Conservation (phyloP, 1,140 invertebrate species). For the Batillaria attramentaria region DNA sequence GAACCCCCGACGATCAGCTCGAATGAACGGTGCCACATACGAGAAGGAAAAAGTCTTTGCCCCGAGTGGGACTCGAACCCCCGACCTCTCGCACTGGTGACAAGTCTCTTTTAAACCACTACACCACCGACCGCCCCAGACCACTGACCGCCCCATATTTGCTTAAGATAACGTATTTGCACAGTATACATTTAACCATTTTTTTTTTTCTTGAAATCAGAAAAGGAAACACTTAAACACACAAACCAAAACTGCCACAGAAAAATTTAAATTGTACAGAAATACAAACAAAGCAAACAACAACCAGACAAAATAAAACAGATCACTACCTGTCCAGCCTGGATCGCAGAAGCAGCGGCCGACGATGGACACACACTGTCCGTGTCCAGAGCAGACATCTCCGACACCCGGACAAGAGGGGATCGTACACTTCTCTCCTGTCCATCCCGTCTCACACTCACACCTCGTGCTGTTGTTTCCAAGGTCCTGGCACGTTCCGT, state of each 20-base stretch:
- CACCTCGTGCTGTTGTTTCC: constrained; percentile 35
- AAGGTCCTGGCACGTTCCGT: constrained; percentile 45
- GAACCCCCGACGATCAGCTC: no score
- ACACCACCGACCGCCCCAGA: no score
- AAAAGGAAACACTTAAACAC: constrained; percentile 26
- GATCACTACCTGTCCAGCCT: constrained; percentile 59
- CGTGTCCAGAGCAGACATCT: constrained; percentile 57
- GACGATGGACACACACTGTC: constrained; percentile 54
- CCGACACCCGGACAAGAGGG: constrained; percentile 50
- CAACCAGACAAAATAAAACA: background rate
- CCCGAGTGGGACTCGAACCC: no score
- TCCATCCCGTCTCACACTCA: constrained; percentile 52
- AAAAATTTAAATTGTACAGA: background rate
- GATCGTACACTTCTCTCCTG: constrained; percentile 52
- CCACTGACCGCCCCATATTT: no score
- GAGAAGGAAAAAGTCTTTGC: no score
- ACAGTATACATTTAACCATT: no score
- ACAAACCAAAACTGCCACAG: background rate
- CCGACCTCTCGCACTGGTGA: no score
- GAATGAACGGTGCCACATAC: no score
- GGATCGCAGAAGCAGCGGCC: constrained; percentile 57
- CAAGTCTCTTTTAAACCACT: no score
- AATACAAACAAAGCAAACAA: background rate
- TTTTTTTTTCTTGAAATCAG: no score
- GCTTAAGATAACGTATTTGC: no score